phyloP scores from a whole-genome alignment of 2,888 invertebrate species.

The Trachelus troglodyta region DNA sequence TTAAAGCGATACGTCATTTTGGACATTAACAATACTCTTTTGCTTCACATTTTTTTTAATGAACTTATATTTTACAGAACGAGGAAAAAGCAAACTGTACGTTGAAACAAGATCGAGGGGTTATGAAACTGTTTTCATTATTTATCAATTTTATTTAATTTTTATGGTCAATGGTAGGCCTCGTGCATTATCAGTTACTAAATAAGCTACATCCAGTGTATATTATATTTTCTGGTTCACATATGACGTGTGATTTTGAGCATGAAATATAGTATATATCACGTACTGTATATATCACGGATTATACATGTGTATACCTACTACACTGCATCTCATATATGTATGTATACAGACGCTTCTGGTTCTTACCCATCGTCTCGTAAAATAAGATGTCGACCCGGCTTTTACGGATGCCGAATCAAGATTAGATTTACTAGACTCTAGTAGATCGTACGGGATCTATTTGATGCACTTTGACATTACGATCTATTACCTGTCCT shows the following conservation, averaged over 20 bases:
- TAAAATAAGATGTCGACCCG: conserved; percentile 58
- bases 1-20: neutral
- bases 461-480: too few relatives aligned
- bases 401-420: conserved; percentile 59
- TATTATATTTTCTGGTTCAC: too few relatives aligned
- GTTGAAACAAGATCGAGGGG: neutral
- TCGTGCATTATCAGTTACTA: neutral
- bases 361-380: conserved; percentile 47
- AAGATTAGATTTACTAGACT: conserved; percentile 58
- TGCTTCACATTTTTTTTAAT: neutral
- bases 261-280: neutral
- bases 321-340: neutral
- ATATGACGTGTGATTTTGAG: too few relatives aligned
- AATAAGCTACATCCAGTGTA: too few relatives aligned
- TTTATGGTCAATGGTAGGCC: neutral
- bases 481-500: too few relatives aligned
- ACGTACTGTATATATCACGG: neutral
- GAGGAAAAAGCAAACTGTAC: neutral
- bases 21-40: neutral
- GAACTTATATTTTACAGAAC: neutral
- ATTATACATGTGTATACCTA: too few relatives aligned
- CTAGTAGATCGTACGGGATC: neutral
- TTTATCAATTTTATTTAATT: neutral
- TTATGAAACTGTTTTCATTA: neutral
- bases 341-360: neutral